These are phyloP conservation scores for Pseudanteris insignis DNA, from an alignment of 2,888 invertebrate genomes.

Conservation along the genomic window DNA sequence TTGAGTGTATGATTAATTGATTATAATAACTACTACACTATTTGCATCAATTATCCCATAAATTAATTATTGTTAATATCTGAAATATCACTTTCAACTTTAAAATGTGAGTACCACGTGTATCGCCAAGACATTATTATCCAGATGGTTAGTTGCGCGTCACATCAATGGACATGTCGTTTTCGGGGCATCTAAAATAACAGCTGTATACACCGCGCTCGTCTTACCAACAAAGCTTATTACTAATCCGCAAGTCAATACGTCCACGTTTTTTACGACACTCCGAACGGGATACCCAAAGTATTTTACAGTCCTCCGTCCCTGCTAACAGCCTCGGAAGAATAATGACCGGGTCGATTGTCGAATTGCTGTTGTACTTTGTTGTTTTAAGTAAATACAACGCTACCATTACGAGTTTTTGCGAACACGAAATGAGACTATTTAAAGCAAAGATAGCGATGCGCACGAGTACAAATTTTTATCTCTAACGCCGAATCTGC, in stretches of 20 bases:
- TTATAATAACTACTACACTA: no score
- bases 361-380: no score
- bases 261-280: no score
- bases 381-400: slow-evolving; percentile 12
- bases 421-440: slow-evolving; percentile 24
- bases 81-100: no score
- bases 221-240: slow-evolving; percentile 34
- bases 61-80: no score
- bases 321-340: no score
- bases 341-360: no score
- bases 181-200: slow-evolving; percentile 28
- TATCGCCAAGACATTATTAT: no score
- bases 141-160: slow-evolving; percentile 41
- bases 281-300: slow-evolving; percentile 1
- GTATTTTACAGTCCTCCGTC: no score
- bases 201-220: slow-evolving; percentile 29
- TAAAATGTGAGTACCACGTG: no score
- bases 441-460: slow-evolving; percentile 21
- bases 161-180: slow-evolving; percentile 30
- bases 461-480: slow-evolving; percentile 37
- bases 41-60: no score
- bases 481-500: slow-evolving; percentile 36
- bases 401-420: slow-evolving; percentile 10
- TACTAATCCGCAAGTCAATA: slow-evolving; percentile 42
- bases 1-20: no score